Evolutionary conservation across 2,797 vertebrate genomes (phyloP).

Genomic region (Premnoplex brunnescens): DNA sequence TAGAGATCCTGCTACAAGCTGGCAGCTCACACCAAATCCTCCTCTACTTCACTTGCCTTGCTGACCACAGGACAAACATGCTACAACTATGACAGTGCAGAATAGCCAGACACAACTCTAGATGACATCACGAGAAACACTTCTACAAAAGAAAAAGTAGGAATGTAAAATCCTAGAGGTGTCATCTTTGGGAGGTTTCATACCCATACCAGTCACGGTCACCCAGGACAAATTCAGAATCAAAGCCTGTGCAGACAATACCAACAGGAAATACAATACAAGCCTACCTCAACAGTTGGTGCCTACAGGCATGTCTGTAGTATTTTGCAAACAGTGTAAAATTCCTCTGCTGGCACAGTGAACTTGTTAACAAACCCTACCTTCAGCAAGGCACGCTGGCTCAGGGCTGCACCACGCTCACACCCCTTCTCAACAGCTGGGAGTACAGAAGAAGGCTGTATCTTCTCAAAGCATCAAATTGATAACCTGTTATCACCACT

Average conservation of each 20-base stretch:
- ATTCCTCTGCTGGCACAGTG: background rate
- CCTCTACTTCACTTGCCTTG: background rate
- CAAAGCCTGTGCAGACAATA: background rate
- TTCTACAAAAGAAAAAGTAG: background rate
- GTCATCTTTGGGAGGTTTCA: background rate
- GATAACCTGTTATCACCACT: background rate
- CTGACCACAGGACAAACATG: background rate
- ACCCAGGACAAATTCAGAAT: background rate
- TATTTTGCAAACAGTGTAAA: background rate
- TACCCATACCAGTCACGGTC: background rate
- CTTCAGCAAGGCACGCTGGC: background rate
- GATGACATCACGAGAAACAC: background rate
- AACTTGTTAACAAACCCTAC: background rate
- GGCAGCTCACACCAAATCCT: background rate
- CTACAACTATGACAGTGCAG: background rate
- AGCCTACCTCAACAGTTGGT: background rate
- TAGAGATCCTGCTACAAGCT: background rate
- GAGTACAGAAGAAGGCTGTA: background rate
- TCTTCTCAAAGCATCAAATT: background rate
- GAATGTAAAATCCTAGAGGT: background rate
- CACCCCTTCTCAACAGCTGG: background rate
- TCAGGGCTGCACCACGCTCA: fast-evolving
- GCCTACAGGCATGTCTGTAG: background rate
- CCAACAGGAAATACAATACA: background rate
- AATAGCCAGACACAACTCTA: background rate